These are phyloP conservation scores for Lordiphosa stackelbergi DNA, from an alignment of 1,140 invertebrate genomes.

Conservation along the genomic window DNA sequence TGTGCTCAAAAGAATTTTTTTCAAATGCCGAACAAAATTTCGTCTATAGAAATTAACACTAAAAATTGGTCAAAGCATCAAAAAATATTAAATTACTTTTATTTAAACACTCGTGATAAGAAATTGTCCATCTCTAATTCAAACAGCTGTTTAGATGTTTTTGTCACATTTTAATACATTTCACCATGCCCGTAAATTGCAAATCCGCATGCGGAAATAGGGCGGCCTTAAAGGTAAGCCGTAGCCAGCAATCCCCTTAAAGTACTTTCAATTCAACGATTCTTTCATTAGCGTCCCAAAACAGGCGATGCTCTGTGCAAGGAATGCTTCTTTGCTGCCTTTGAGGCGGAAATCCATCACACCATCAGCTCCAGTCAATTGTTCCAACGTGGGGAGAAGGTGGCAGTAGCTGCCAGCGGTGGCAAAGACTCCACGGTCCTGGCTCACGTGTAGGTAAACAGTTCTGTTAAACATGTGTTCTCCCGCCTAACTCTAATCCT, in stretches of 20 bases:
- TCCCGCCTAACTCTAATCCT: neutral
- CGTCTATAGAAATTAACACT: too few relatives aligned
- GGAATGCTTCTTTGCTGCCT: slow-evolving; percentile 95
- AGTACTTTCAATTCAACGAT: slow-evolving; percentile 2
- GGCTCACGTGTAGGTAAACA: slow-evolving; percentile 83
- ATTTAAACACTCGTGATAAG: too few relatives aligned
- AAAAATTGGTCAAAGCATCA: too few relatives aligned
- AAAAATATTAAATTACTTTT: too few relatives aligned
- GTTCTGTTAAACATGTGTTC: neutral
- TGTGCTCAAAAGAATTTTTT: too few relatives aligned
- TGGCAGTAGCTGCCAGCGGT: slow-evolving; percentile 97
- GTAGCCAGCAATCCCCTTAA: neutral
- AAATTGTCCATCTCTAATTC: neutral
- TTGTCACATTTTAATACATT: slow-evolving; percentile 6
- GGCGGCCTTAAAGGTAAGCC: slow-evolving; percentile 84
- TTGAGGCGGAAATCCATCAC: slow-evolving; percentile 97
- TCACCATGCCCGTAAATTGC: slow-evolving; percentile 82
- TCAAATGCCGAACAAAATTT: too few relatives aligned
- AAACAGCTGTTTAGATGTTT: neutral
- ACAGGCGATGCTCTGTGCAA: slow-evolving; percentile 95
- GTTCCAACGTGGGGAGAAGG: slow-evolving; percentile 90
- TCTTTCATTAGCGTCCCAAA: slow-evolving; percentile 85
- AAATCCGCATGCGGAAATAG: slow-evolving; percentile 84
- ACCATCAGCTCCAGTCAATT: slow-evolving; percentile 92
- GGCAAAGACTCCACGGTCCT: slow-evolving; percentile 99